Evolutionary conservation across 2,888 invertebrate genomes (phyloP), one percentile per base, ranked within the genome.

Genomic region (Oeneis ivallda): DNA sequence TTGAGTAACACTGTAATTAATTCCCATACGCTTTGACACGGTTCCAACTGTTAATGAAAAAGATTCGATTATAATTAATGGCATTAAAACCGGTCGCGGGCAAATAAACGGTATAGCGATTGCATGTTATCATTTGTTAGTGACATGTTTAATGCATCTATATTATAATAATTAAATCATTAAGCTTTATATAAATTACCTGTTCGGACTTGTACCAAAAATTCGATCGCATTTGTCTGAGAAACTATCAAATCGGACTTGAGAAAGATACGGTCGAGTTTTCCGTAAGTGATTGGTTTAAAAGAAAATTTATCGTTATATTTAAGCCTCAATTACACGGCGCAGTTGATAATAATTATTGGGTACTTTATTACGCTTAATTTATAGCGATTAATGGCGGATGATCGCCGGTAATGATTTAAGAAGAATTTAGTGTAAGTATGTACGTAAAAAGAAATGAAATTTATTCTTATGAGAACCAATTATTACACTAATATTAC

Each of bases 361-460:
- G 53, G n/a, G 15, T 53, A 34, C 37, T 53, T 53, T 53, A 9
- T 53, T 53, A 34, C 15, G 76, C 69, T 76, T 82, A 83, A 85
- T 83, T 84, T 82, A 85, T 80, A 78, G 74, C 72, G 76, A 74
- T 66, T 82, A 86, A 86, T 86, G 75, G 82, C 60, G 79, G 82
- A 77, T 81, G 81, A 83, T 81, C 81, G 79, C 67, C 74, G 32
- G 57, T 43, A 66, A 66, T 64, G 66, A 66, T 68, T 68, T 64
- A 61, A 56, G 52, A 50, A 7, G 32, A 32, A 9, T 34, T 54
- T 34, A 50, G 45, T 49, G 10, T 10, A 2, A 2, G 5, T 10
- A 11, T 10, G 11, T 49, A 19, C 10, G 19, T 19, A n/a, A n/a
- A 43, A 43, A 43, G 13, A n/a, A 5, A 43, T n/a, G 11, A 43